These are phyloP conservation scores for Irena cyanogastra DNA, from an alignment of 2,113 vertebrate genomes.

Conservation along the genomic window DNA sequence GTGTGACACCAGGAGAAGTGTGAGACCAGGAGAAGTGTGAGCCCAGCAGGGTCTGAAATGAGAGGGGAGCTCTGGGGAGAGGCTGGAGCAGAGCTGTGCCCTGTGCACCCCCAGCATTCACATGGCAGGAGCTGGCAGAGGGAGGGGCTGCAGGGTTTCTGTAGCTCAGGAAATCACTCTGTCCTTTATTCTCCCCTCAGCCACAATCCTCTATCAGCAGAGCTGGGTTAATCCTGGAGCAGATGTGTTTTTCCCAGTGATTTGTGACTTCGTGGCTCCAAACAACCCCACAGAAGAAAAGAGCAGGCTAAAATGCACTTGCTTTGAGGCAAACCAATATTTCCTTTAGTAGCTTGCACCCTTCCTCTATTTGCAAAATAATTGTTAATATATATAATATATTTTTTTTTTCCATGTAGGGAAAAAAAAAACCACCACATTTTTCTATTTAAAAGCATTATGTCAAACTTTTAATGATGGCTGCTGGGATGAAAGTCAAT, in stretches of 20 bases:
- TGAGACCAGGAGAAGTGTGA: no score
- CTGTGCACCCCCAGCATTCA: not conserved
- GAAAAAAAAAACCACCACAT: not conserved
- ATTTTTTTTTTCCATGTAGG: not conserved
- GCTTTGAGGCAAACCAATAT: not conserved
- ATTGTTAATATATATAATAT: not conserved
- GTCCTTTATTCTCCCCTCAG: conserved; percentile 28
- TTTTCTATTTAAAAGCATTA: conserved; percentile 48
- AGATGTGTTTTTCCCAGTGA: not conserved
- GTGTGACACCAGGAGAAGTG: no score
- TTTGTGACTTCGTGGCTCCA: not conserved
- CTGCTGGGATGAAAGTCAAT: conserved; percentile 48
- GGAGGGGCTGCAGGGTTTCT: not conserved
- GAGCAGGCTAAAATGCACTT: not conserved
- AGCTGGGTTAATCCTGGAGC: not conserved
- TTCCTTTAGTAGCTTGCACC: not conserved
- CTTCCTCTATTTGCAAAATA: not conserved
- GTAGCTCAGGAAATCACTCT: not conserved
- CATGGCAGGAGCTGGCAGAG: rapidly evolving
- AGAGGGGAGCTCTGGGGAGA: not conserved
- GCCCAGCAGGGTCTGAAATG: not conserved
- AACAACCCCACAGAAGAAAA: not conserved
- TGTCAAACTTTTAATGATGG: conserved; percentile 15
- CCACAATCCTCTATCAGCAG: not conserved
- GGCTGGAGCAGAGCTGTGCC: not conserved